Conservation (phyloP, 2,888 invertebrate species). For the Noctua janthe region DNA sequence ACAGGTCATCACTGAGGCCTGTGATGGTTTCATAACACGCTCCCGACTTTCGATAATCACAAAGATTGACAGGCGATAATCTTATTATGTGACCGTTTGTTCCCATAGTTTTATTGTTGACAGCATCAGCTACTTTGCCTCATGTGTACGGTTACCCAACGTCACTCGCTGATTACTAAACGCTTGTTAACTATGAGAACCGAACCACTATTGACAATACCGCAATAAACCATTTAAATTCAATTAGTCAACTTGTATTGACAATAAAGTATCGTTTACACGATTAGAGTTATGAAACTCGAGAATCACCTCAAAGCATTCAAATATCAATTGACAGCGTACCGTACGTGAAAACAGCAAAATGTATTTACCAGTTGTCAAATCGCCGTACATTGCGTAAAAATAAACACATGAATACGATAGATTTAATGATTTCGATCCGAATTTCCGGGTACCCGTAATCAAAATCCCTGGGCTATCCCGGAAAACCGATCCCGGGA, state of each 20-base stretch:
- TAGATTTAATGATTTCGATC: neutral
- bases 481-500: no score
- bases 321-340: neutral
- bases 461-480: neutral
- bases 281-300: neutral
- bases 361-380: neutral
- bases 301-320: neutral
- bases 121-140: slow-evolving; percentile 19
- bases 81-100: slow-evolving; percentile 6
- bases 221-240: slow-evolving; percentile 30
- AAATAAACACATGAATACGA: neutral
- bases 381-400: neutral
- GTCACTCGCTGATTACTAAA: slow-evolving; percentile 35
- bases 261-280: slow-evolving; percentile 7
- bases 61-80: slow-evolving; percentile 23
- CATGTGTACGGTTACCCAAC: slow-evolving; percentile 35
- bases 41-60: slow-evolving; percentile 33
- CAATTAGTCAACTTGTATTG: neutral
- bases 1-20: slow-evolving; percentile 14
- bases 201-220: slow-evolving; percentile 28
- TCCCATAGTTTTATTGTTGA: slow-evolving; percentile 56
- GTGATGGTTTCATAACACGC: slow-evolving; percentile 16
- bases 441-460: neutral
- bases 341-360: neutral
- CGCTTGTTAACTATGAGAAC: slow-evolving; percentile 39